Evolutionary conservation across 2,888 invertebrate genomes (phyloP), one percentile per base, ranked within the genome.

Genomic region (Bellardia pandia): DNA sequence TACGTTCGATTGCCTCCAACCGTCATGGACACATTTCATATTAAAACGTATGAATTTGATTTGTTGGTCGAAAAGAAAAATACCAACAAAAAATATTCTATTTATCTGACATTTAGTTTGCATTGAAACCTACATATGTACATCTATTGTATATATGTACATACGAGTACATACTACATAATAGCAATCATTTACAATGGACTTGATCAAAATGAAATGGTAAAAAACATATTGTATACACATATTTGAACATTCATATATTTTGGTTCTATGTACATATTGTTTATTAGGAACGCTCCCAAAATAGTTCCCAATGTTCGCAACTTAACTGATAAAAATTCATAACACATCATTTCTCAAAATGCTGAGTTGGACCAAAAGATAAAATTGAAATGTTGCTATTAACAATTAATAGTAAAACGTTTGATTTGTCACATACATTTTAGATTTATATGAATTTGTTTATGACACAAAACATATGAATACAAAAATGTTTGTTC

Each of bases 41-140:
- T 88, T 88, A 85, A 88, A 89, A 88, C 84, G 77, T 85, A 88
- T 86, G 86, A 79, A 85, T 88, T 86, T 85, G 88, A 89, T 88
- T 83, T 89, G 58, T 75, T 88, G 86, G 45, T 42, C 45, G 45
- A 72, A 56, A 33, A 75, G 45, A 40, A 14, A 37, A 64, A 75
- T 9, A 71, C 6, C 45, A 71, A 23, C 40, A 40, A 37, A 30
- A 23, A 40, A 68, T 69, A 69, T 79, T 56, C 13, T 37, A 53
- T 48, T 62, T 51, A 23, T n/a, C 48, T 48, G 23, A 11, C 56
- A 33, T 56, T 45, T 64, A 37, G 37, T 37, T 45, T 11, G 13
- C 45, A 45, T 11, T 11, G 4, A 45, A 11, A 45, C 13, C 11
- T 11, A 45, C 11, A 45, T 45, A 45, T 3, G 13, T 45, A 45